These are phyloP conservation scores for Ophioderma brevispina DNA, from an alignment of 35 echinoderm and acorn worm genomes.

Conservation along the genomic window DNA sequence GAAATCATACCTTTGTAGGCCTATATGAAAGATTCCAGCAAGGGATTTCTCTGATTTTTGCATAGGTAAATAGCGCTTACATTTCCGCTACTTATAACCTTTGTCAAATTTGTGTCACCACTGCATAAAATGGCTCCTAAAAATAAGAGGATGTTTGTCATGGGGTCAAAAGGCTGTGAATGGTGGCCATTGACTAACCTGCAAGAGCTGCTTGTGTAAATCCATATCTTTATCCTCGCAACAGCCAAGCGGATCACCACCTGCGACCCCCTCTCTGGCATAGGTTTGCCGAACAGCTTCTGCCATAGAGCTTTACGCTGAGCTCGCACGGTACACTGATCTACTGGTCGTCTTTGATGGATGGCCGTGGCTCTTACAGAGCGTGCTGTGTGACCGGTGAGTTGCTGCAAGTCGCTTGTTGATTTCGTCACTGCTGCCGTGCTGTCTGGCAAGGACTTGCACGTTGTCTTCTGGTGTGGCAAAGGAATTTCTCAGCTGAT, in stretches of 20 bases:
- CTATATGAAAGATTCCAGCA: too few relatives aligned
- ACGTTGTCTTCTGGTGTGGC: constrained; percentile 80
- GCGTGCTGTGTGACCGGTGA: constrained; percentile 56
- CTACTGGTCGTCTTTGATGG: constrained; percentile 17
- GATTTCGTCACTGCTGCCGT: constrained; percentile 76
- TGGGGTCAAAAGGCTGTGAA: too few relatives aligned
- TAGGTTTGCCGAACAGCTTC: constrained; percentile 36
- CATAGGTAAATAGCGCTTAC: too few relatives aligned
- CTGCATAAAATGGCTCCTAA: too few relatives aligned
- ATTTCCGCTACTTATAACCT: too few relatives aligned
- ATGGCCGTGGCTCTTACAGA: not conserved
- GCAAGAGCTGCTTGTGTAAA: constrained; percentile 38
- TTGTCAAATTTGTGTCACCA: too few relatives aligned
- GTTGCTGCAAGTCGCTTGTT: constrained; percentile 68
- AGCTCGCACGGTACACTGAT: constrained; percentile 83
- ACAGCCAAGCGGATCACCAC: constrained; percentile 42
- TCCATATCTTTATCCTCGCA: constrained; percentile 58
- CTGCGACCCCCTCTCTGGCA: constrained; percentile 29
- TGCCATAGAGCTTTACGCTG: constrained; percentile 93
- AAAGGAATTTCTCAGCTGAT: constrained; percentile 68
- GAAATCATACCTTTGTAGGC: too few relatives aligned
- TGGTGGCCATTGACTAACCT: too few relatives aligned
- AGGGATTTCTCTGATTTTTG: too few relatives aligned
- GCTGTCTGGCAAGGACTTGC: constrained; percentile 76
- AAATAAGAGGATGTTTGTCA: too few relatives aligned